Evolutionary conservation across 2,888 invertebrate species (phyloP).

Genomic region (Macrosoma leucophasiata): DNA sequence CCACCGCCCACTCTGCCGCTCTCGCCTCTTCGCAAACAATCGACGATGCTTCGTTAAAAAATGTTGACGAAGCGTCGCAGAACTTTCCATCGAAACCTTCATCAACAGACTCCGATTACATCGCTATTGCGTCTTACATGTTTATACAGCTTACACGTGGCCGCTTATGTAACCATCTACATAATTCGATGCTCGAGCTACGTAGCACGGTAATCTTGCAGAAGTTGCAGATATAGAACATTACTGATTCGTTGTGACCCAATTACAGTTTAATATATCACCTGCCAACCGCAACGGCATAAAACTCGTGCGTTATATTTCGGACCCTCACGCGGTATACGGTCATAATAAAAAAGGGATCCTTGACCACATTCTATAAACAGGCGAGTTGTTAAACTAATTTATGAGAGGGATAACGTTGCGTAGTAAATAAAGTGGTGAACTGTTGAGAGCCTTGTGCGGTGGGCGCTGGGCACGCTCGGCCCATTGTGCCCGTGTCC

Average conservation of each 20-base stretch:
- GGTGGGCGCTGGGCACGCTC: constrained; percentile 37
- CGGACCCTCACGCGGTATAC: too few species aligned
- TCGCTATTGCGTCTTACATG: constrained; percentile 35
- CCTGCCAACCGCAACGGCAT: too few species aligned
- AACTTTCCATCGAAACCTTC: constrained; percentile 36
- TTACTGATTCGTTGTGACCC: too few species aligned
- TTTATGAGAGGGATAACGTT: constrained; percentile 43
- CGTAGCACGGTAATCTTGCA: too few species aligned
- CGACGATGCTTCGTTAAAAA: constrained; percentile 41
- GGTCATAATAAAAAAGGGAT: constrained; percentile 34
- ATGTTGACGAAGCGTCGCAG: constrained; percentile 49
- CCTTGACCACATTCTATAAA: constrained; percentile 41
- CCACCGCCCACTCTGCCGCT: constrained; percentile 29
- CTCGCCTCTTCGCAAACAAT: constrained; percentile 32
- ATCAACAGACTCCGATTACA: constrained; percentile 38
- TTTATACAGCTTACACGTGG: constrained; percentile 29
- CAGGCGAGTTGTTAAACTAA: constrained; percentile 45
- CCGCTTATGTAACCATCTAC: not conserved
- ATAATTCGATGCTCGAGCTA: too few species aligned
- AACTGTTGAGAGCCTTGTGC: constrained; percentile 37
- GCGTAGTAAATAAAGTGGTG: constrained; percentile 39
- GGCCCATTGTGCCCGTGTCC: constrained; percentile 55
- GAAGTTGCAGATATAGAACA: too few species aligned
- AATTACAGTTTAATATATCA: too few species aligned
- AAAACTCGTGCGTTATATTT: too few species aligned